Base-by-base conservation (phyloP, 1,140 invertebrate genomes). In the Zophobas morio region DNA sequence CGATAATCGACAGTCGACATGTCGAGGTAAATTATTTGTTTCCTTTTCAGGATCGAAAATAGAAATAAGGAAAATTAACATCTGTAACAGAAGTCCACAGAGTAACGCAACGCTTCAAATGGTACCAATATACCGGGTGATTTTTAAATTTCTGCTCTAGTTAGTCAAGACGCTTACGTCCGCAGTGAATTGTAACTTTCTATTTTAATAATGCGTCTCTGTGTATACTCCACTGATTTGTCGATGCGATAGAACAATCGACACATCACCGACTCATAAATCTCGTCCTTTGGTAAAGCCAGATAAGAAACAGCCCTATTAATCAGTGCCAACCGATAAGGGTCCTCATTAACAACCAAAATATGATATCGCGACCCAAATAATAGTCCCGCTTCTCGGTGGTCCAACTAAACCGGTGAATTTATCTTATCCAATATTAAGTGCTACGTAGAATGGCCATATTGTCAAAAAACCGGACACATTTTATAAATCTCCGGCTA, bases 341-440 rank as follows among this genome's bases (percentile, higher is more conserved):
- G n/a, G 46, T 8, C 35, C 42, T 73, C 71, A 54, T 73, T 57
- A 73, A 20, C 54, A 54, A 54, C 71, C 49, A 73, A 54, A 72
- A 73, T 54, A 73, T 57, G 71, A 73, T 73, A 73, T 73, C 71
- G 49, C 35, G 71, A 6, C 54, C 51, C 70, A 49, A 72, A 72
- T 72, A 51, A 72, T 72, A 54, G 70, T 37, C 42, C 49, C 36
- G 35, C 71, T 56, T 73, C 71, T 47, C 71, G 71, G 74, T 76
- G 74, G 74, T 76, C 74, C 74, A 35, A 1, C 54, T 56, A 73
- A 75, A 75, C 37, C 60, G n/a, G 5, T 6, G 47, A 76, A 76
- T 76, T 70, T 76, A 76, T 76, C 60, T 76, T 76, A 76, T 76
- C 74, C 46, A 51, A 70, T 60, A 66, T 66, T 53, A 70, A 76